Evolutionary conservation across 2,888 invertebrate genomes (phyloP).

Genomic region (Cephus nigrinus): DNA sequence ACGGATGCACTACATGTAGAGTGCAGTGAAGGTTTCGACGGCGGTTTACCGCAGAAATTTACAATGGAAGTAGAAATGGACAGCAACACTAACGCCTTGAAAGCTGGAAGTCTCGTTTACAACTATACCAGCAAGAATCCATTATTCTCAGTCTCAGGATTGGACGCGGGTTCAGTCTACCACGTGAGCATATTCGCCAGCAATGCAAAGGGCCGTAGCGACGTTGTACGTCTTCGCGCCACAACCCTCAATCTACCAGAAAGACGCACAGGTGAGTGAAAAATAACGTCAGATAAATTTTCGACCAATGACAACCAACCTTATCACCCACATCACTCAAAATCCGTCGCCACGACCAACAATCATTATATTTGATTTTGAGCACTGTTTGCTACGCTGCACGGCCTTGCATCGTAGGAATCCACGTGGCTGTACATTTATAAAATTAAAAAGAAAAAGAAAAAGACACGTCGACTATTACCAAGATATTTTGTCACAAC

Average conservation of each 20-base stretch:
- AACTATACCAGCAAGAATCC: conserved; percentile 72
- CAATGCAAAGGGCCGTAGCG: conserved; percentile 80
- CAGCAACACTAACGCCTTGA: conserved; percentile 65
- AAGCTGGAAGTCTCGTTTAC: conserved; percentile 69
- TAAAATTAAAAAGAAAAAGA: background rate
- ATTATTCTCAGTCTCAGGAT: conserved; percentile 74
- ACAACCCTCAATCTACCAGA: conserved; percentile 80
- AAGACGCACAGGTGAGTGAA: conserved; percentile 75
- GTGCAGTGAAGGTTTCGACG: conserved; percentile 81
- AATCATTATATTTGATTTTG: conserved; percentile 29
- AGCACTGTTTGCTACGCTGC: conserved; percentile 59
- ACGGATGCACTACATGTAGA: conserved; percentile 78
- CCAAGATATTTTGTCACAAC: background rate
- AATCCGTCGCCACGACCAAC: conserved; percentile 20
- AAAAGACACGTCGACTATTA: background rate
- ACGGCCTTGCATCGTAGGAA: conserved; percentile 60
- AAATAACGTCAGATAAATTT: conserved; percentile 9
- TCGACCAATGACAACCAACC: background rate
- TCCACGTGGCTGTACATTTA: conserved; percentile 20
- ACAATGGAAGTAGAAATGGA: conserved; percentile 75
- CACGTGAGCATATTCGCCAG: conserved; percentile 77
- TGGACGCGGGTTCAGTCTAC: conserved; percentile 77
- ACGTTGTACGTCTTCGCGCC: conserved; percentile 74
- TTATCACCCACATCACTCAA: conserved; percentile 22
- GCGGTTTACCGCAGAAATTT: conserved; percentile 79